These are phyloP conservation scores for Trichonephila clavipes DNA, from an alignment of 1,140 invertebrate genomes.

Conservation along the genomic window DNA sequence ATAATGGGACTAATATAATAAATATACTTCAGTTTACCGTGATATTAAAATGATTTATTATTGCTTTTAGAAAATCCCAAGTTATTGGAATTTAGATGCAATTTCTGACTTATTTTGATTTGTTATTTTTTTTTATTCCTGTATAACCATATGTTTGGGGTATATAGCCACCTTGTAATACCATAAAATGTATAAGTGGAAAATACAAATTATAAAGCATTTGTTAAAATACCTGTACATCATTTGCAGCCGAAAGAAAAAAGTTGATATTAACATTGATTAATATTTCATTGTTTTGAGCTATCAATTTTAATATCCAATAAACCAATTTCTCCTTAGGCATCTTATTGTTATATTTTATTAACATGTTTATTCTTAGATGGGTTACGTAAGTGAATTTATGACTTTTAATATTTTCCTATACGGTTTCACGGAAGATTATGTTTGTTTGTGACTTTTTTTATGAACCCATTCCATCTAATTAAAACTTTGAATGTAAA, in stretches of 20 bases:
- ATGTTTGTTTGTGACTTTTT: background rate
- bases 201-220: conserved; percentile 2
- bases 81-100: too few relatives aligned
- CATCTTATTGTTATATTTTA: background rate
- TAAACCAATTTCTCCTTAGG: conserved; percentile 32
- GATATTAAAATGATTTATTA: too few relatives aligned
- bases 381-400: background rate
- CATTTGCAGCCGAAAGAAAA: too few relatives aligned
- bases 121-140: too few relatives aligned
- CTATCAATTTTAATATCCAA: conserved; percentile 45
- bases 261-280: background rate
- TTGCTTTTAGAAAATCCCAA: too few relatives aligned
- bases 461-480: background rate
- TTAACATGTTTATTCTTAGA: conserved; percentile 6
- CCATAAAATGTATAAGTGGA: too few relatives aligned
- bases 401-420: background rate
- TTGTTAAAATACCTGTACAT: background rate
- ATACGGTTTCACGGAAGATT: background rate
- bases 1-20: too few relatives aligned
- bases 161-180: too few relatives aligned
- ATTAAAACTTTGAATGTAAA: conserved; percentile 9
- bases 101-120: too few relatives aligned
- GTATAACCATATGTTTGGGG: too few relatives aligned
- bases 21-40: too few relatives aligned
- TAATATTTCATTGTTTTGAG: conserved; percentile 5